phyloP scores from a whole-genome alignment of 2,797 vertebrate genomes.

The Mormyrus hasselquistii region DNA sequence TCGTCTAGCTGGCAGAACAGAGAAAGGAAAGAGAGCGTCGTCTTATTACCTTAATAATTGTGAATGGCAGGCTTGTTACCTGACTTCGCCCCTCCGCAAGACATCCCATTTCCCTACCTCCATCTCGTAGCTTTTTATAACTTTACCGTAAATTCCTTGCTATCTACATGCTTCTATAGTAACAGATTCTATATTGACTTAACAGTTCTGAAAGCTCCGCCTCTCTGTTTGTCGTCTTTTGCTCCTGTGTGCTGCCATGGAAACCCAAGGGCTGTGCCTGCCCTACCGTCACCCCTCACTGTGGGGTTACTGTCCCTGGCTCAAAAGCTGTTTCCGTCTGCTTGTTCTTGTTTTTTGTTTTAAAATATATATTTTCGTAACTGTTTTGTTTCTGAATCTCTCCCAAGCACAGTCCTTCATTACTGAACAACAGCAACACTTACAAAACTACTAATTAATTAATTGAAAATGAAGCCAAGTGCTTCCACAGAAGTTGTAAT shows the following conservation, averaged over 20 bases:
- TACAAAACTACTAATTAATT: slow-evolving; percentile 44
- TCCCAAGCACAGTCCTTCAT: slow-evolving; percentile 16
- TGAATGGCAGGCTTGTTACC: background rate
- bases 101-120: background rate
- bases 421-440: background rate
- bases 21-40: background rate
- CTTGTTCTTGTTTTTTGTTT: background rate
- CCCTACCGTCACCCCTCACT: background rate
- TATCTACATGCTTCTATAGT: background rate
- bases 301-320: background rate
- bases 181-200: background rate
- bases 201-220: background rate
- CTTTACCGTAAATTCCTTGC: background rate
- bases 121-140: background rate
- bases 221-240: background rate
- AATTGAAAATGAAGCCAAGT: slow-evolving; percentile 51
- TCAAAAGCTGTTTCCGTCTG: background rate
- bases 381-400: slow-evolving; percentile 6
- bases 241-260: background rate
- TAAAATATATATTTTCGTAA: background rate
- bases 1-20: background rate
- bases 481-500: slow-evolving; percentile 55
- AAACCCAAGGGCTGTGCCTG: background rate
- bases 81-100: background rate
- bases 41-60: background rate